Base-by-base conservation (phyloP, 2,797 vertebrate species). In the Rachycentron canadum region DNA sequence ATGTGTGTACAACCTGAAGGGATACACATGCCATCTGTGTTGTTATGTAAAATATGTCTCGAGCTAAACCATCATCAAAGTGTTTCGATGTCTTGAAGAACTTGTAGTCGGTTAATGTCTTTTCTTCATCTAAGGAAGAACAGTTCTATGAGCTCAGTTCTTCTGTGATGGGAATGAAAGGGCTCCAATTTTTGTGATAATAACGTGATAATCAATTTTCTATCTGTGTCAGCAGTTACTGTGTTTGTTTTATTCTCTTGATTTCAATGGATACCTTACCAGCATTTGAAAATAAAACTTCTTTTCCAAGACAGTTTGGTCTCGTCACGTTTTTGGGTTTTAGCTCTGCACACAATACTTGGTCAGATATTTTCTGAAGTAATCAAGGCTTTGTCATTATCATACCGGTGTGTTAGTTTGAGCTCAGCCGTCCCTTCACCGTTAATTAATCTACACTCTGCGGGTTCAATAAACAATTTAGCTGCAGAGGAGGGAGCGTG, bases 221-320 rank as follows among this genome's bases (percentile, higher is more conserved):
- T 69, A 58, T 77, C 59, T 57, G 68, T 88, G 70, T 85, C 25
- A 47, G 79, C 43, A 58, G 73, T 72, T 65, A 69, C 14, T 81
- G 75, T 83, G 61, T 70, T 81, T 43, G 38, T 56, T 69, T 68
- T 66, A 58, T 84, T 81, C 77, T 83, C 47, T 81, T 69, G 64
- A 85, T 80, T 86, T 81, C 21, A 81, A 60, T 79, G 73, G 79
- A 78, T 69, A 85, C 56, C 50, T 73, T 88, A 84, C 84, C 83
- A 92, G 86, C 86, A 86, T 90, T 91, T 91, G 36, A 83, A 86
- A 93, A 92, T 90, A 91, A 92, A 92, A 67, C 10, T 23, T 73
- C 3, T 84, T 88, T 83, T 73, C 5, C 52, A 56, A 73, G 52
- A 53, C 8, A 23, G 2, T 45, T 71, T 38, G 25, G 14, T 32